Percentiles rank a stretch among this genome's conserved stretches.
Conservation (phyloP, 2,888 invertebrate species). For the Cheilosia pagana region DNA sequence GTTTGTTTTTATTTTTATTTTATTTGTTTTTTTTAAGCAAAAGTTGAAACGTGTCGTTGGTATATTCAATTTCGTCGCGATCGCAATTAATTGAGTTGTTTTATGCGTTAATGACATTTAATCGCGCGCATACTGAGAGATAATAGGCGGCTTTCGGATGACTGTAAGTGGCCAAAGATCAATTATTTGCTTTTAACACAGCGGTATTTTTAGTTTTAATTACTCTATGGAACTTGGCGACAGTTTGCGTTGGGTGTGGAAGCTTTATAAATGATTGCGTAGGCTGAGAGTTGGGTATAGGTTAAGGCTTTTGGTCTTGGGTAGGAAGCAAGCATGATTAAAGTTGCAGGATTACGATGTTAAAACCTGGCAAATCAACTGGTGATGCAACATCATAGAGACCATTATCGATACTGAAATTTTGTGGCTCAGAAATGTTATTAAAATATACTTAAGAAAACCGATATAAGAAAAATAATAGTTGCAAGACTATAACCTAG, state of each 20-base stretch:
- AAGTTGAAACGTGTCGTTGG: constrained; percentile 29
- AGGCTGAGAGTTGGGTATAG: too few relatives aligned
- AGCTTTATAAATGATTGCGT: background rate
- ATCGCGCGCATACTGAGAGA: constrained; percentile 6
- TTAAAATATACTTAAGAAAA: too few relatives aligned
- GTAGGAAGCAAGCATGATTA: too few relatives aligned
- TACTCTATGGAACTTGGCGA: constrained; percentile 29
- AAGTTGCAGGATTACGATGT: too few relatives aligned
- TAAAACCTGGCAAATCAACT: too few relatives aligned
- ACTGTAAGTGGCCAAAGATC: constrained; percentile 9
- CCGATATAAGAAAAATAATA: too few relatives aligned
- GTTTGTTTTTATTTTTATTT: constrained; percentile 15
- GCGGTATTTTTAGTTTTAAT: constrained; percentile 15
- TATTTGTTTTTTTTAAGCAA: background rate
- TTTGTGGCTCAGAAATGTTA: too few relatives aligned
- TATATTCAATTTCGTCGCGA: constrained; percentile 52
- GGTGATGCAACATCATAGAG: too few relatives aligned
- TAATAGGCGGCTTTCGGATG: constrained; percentile 22
- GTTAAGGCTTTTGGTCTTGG: too few relatives aligned
- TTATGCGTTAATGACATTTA: constrained; percentile 15
- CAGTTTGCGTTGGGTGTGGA: constrained; percentile 1
- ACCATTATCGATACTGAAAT: too few relatives aligned
- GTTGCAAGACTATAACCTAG: too few relatives aligned
- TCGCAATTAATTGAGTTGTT: constrained; percentile 32
- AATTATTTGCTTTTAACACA: constrained; percentile 28